Percentiles rank a stretch among this genome's conserved stretches.
phyloP scores from a whole-genome alignment of 2,797 vertebrate genomes.

The Ara ararauna region DNA sequence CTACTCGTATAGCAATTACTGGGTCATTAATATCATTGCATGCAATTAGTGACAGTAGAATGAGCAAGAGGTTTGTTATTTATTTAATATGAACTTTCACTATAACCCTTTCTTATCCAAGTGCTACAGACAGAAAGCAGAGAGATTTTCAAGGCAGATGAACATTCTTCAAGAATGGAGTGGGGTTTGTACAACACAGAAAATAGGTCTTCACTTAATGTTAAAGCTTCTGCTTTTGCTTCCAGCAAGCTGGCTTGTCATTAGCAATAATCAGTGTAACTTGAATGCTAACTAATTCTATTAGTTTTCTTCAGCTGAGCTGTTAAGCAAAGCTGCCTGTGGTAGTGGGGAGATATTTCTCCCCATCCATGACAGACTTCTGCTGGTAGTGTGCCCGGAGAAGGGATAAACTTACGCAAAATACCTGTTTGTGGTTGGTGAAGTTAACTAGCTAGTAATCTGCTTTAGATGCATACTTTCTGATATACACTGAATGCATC shows the following conservation, averaged over 20 bases:
- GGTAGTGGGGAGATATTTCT: slow-evolving; percentile 15
- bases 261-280: slow-evolving; percentile 51
- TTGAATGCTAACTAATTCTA: slow-evolving; percentile 38
- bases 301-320: slow-evolving; percentile 60
- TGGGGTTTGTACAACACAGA: background rate
- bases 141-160: slow-evolving; percentile 14
- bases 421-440: slow-evolving; percentile 47
- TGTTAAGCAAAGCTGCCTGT: slow-evolving; percentile 41
- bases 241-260: background rate
- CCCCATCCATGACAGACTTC: background rate
- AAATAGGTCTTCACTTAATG: background rate
- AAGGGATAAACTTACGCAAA: background rate
- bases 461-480: slow-evolving; percentile 53
- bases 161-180: background rate
- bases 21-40: slow-evolving; percentile 88
- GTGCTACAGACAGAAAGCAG: background rate
- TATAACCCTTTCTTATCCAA: slow-evolving; percentile 65
- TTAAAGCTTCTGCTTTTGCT: slow-evolving; percentile 16
- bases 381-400: background rate
- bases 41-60: slow-evolving; percentile 78
- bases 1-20: slow-evolving; percentile 78
- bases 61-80: slow-evolving; percentile 66
- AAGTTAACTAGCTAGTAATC: slow-evolving; percentile 60
- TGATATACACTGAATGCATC: slow-evolving; percentile 10
- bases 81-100: slow-evolving; percentile 56